phyloP scores from a whole-genome alignment of 2,888 invertebrate genomes.

The Cabera pusaria region DNA sequence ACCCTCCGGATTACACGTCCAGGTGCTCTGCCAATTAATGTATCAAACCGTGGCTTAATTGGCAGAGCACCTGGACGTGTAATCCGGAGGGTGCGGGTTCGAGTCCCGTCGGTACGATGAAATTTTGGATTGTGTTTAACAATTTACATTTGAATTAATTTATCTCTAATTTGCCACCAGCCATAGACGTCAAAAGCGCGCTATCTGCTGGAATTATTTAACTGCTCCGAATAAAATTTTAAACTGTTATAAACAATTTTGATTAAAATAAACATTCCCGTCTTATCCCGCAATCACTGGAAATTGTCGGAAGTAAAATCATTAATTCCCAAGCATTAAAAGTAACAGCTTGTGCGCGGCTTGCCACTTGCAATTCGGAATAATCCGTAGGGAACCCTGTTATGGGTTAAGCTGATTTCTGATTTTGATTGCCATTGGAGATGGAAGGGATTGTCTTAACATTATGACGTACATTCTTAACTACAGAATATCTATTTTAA shows the following conservation, averaged over 20 bases:
- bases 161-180: neutral
- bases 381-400: conserved; percentile 5
- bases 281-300: conserved; percentile 59
- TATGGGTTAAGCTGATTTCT: conserved; percentile 12
- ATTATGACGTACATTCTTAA: too few species aligned
- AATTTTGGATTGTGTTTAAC: too few species aligned
- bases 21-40: too few species aligned
- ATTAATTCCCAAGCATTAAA: conserved; percentile 81
- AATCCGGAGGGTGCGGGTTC: too few species aligned
- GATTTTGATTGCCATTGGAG: conserved; percentile 9
- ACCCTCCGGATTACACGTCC: too few species aligned
- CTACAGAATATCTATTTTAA: too few species aligned
- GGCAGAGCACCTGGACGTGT: too few species aligned
- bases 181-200: conserved; percentile 16
- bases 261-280: conserved; percentile 53
- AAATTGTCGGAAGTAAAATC: conserved; percentile 77
- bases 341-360: conserved; percentile 77
- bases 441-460: too few species aligned
- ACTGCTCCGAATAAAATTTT: conserved; percentile 42
- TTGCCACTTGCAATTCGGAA: conserved; percentile 36
- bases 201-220: conserved; percentile 19
- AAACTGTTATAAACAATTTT: conserved; percentile 53
- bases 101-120: too few species aligned
- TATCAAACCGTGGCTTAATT: too few species aligned
- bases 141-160: too few species aligned